Base-by-base conservation (phyloP, 1,140 invertebrate species). In the Bombyx mori region DNA sequence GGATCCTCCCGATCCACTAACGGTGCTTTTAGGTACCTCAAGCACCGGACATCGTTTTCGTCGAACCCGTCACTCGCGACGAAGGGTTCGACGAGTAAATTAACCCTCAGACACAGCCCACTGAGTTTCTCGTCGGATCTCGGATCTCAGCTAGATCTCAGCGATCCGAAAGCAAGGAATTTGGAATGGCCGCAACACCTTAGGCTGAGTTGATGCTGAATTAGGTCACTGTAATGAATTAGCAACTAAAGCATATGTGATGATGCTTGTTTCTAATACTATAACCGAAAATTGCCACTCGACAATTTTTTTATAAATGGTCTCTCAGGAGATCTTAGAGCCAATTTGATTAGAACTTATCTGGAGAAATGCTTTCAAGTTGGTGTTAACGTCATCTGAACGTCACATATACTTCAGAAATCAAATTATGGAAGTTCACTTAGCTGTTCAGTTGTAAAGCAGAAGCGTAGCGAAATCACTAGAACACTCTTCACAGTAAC, bases 161-260 rank as follows among this genome's bases (percentile, higher is more conserved):
- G 52, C 61, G 8, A 35, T 69, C 18, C 48, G 61, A n/a, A 62
- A 62, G 22, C 62, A 62, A 62, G 7, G n/a, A 3, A 4, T 18
- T 7, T 54, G 53, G 53, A 54, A 8, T 18, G 44, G 53, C 8
- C 44, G 46, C 12, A 54, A 7, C 22, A 45, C 53, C 10, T n/a
- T 12, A 26, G 53, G 43, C 7, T 22, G 46, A 22, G 43, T 54
- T 18, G 53, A 54, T 45, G 44, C 4, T 45, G 53, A 44, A 4
- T 6, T 26, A 18, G 53, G 53, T 26, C 6, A 5, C 4, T 7
- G 3, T 8, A 22, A 44, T 5, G 53, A 54, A 45, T 22, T 56
- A 42, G 73, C 78, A 45, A 74, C 63, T 60, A 62, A 80, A 55
- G 68, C 65, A 42, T 65, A 76, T 26, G 72, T 81, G 4, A 73